Conservation (phyloP, 2,113 vertebrate genomes). For the Spermophilus dauricus region DNA sequence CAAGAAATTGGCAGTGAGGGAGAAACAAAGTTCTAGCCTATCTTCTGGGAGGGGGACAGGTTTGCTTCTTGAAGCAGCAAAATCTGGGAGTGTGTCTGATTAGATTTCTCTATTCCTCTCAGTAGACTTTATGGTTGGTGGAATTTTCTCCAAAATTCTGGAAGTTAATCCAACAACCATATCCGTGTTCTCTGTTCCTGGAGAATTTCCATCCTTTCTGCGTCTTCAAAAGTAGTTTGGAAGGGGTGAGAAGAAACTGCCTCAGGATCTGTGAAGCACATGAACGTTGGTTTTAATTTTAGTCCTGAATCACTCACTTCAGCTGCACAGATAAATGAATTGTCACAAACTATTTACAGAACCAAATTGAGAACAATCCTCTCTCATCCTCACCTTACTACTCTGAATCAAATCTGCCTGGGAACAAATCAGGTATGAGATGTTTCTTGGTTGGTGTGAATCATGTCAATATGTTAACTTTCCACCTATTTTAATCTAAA, state of each 20-base stretch:
- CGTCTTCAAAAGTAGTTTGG: conserved; percentile 63
- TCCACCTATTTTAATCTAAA: conserved; percentile 62
- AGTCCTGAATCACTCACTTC: conserved; percentile 68
- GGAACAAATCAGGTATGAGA: conserved; percentile 45
- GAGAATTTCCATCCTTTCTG: conserved; percentile 30
- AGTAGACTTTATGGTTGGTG: not conserved
- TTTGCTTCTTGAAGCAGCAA: not conserved
- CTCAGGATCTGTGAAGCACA: conserved; percentile 57
- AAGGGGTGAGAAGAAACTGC: conserved; percentile 64
- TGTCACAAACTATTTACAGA: conserved; percentile 81
- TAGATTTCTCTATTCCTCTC: not conserved
- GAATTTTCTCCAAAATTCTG: conserved; percentile 14
- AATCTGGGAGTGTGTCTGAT: not conserved
- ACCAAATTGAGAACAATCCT: conserved; percentile 69
- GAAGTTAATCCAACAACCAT: not conserved
- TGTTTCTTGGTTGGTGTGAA: conserved; percentile 54
- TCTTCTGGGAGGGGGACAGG: not conserved
- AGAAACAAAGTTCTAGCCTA: accelerated
- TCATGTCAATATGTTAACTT: conserved; percentile 73
- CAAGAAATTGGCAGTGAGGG: not conserved
- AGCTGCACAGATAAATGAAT: conserved; percentile 76
- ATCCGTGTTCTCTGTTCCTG: not conserved
- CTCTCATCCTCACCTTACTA: conserved; percentile 22
- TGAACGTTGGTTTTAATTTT: conserved; percentile 71
- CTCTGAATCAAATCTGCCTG: conserved; percentile 41